These are phyloP conservation scores for Sesia bembeciformis DNA, from an alignment of 2,888 invertebrate genomes.

Conservation along the genomic window DNA sequence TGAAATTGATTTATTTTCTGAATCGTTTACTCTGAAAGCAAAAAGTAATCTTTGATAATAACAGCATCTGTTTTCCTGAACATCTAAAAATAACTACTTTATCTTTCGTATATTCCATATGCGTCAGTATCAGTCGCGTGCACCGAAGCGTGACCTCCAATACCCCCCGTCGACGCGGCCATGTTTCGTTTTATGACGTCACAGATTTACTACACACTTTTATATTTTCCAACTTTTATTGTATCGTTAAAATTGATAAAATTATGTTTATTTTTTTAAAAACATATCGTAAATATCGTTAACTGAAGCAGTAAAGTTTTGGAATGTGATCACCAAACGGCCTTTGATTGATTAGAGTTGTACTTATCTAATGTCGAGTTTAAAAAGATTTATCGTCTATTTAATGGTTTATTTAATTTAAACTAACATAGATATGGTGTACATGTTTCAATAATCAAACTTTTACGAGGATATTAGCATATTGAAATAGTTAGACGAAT, in stretches of 20 bases:
- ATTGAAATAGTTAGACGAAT: no score
- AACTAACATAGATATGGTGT: no score
- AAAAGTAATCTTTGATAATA: no score
- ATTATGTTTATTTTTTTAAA: not conserved
- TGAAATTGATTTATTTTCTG: no score
- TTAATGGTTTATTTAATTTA: no score
- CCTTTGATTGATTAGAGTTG: not conserved
- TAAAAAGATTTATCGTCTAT: not conserved
- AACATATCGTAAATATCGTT: not conserved
- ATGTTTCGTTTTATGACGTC: not conserved
- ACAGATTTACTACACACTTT: not conserved
- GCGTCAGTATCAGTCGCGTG: not conserved
- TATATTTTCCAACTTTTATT: not conserved
- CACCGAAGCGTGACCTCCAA: not conserved
- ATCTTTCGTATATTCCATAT: no score
- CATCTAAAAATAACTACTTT: no score
- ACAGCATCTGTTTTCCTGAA: no score
- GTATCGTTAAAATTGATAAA: not conserved
- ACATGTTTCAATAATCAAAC: no score
- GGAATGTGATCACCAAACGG: not conserved
- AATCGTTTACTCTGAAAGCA: no score
- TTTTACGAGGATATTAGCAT: no score
- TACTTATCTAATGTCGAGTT: not conserved
- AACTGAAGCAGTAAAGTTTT: not conserved
- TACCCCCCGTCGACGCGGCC: not conserved